Evolutionary conservation across 2,888 invertebrate genomes (phyloP), one percentile per base, ranked within the genome.

Genomic region (Rhopalosiphum nymphaeae): DNA sequence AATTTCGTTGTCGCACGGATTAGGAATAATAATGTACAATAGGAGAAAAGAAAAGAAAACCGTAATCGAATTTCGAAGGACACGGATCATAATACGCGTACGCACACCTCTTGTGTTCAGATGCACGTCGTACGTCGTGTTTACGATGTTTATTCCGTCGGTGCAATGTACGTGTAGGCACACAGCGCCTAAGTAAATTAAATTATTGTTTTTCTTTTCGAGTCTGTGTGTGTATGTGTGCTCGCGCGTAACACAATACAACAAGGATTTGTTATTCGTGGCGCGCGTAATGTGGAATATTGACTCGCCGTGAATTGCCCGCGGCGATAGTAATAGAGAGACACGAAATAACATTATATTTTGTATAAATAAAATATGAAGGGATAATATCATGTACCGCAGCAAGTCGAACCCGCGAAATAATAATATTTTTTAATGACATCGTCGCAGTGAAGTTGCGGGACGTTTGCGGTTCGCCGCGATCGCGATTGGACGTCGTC

Each of bases 31-130:
- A 87, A 46, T n/a, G 49, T 49, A 88, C 36, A 88, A 88, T 36
- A 67, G n/a, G 67, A 67, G 36, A 16, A 67, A 21, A 67, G n/a
- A 67, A 67, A 67, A 67, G n/a, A 36, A 13, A 56, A 89, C 42
- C 56, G 53, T 36, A 53, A 88, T 88, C 36, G 53, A 56, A 89
- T 49, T 88, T 53, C 87, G 44, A n/a, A 88, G 49, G 87, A n/a
- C 67, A 36, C 67, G n/a, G 67, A 36, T 7, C 67, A 16, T 67
- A 67, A 67, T 36, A 67, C 67, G 16, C 16, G n/a, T 36, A 7
- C 67, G 13, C 13, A 67, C n/a, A 67, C 21, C 36, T 61, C 61
- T 36, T 67, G 36, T 67, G 36, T 67, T 67, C 21, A 36, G 67
- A 67, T 67, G 67, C n/a, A 7, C n/a, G 16, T 36, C 16, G 67